Conservation (phyloP, 1,140 invertebrate species). For the Proales similis region DNA sequence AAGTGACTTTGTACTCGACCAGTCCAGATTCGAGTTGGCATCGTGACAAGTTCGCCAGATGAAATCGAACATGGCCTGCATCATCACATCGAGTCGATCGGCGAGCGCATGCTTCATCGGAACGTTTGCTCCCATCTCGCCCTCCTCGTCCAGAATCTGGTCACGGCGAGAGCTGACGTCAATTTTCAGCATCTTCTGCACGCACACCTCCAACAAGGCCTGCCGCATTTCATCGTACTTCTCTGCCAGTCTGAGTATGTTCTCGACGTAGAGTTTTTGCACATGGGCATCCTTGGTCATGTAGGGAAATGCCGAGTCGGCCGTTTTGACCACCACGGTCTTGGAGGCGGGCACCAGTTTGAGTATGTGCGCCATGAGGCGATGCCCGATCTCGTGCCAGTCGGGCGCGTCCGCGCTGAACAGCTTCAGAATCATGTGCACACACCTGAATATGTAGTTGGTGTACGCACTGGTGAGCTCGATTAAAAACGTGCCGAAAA, state of each 20-base stretch:
- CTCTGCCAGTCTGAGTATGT: conserved; percentile 60
- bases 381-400: conserved; percentile 1
- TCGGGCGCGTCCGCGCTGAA: conserved; percentile 1
- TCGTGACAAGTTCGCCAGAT: conserved; percentile 54
- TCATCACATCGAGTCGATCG: conserved; percentile 61
- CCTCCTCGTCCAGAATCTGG: conserved; percentile 15
- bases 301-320: conserved; percentile 60
- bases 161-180: conserved; percentile 56
- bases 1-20: conserved; percentile 52
- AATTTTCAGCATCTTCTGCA: conserved; percentile 63
- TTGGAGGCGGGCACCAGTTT: conserved; percentile 22
- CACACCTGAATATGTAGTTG: conserved; percentile 21
- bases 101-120: conserved; percentile 55
- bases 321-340: background rate
- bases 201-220: conserved; percentile 61
- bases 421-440: conserved; percentile 32
- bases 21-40: conserved; percentile 42
- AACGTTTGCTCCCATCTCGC: conserved; percentile 37
- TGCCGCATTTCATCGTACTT: conserved; percentile 60
- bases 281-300: conserved; percentile 56
- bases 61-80: conserved; percentile 60
- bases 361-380: conserved; percentile 17
- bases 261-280: conserved; percentile 60
- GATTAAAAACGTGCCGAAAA: conserved; percentile 1
- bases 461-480: conserved; percentile 36